Conservation (phyloP, 2,888 invertebrate species). For the Rhogogaster chlorosoma region DNA sequence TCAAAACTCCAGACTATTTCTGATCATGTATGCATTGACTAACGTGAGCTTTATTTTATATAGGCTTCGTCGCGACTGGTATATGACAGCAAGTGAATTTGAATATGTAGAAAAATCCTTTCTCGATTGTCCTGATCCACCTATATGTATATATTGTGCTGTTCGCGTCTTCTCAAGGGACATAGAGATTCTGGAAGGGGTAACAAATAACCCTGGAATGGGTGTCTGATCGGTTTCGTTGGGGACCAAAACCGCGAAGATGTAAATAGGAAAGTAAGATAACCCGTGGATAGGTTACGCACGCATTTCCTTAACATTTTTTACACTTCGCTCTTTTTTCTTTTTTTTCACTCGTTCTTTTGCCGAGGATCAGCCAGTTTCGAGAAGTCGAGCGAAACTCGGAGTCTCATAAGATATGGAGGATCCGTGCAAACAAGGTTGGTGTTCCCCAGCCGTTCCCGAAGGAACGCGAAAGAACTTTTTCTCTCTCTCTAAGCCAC, state of each 20-base stretch:
- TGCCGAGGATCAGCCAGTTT: conserved; percentile 15
- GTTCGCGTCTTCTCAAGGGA: conserved; percentile 1
- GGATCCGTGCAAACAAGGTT: conserved; percentile 39
- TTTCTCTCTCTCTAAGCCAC: background rate
- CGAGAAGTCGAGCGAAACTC: conserved; percentile 17
- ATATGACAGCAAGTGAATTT: background rate
- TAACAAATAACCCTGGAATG: conserved; percentile 14
- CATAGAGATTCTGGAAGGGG: background rate
- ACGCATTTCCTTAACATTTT: conserved; percentile 21
- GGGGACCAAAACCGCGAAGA: conserved; percentile 8
- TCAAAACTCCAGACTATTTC: background rate
- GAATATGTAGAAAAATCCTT: conserved; percentile 16
- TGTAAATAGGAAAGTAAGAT: conserved; percentile 27
- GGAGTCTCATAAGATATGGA: conserved; percentile 48
- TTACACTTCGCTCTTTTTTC: background rate
- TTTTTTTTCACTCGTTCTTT: background rate
- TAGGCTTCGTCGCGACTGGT: background rate
- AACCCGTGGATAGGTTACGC: conserved; percentile 36
- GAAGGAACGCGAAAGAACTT: conserved; percentile 39
- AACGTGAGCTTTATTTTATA: background rate
- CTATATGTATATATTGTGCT: background rate
- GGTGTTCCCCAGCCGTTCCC: conserved; percentile 41
- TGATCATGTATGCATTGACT: background rate
- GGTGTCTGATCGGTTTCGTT: conserved; percentile 37
- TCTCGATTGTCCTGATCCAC: background rate